These are phyloP conservation scores for Phaethornis superciliosus DNA, from an alignment of 2,113 vertebrate genomes.

Conservation along the genomic window DNA sequence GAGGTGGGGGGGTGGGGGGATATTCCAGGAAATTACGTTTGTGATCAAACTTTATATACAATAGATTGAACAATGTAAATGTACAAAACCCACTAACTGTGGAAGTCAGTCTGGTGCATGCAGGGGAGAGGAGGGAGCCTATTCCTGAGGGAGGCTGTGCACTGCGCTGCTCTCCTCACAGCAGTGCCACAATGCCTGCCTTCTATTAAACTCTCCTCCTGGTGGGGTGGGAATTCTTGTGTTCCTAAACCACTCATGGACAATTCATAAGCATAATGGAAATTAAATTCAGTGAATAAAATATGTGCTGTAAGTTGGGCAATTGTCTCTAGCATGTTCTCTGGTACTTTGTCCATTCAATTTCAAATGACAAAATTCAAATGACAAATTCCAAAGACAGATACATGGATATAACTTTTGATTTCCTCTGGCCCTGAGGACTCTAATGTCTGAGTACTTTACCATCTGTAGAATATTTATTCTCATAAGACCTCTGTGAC, in stretches of 20 bases:
- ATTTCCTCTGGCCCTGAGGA: slow-evolving; percentile 42
- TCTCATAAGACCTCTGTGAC: slow-evolving; percentile 15
- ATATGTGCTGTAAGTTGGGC: slow-evolving; percentile 16
- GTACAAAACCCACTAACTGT: neutral
- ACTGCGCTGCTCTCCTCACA: neutral
- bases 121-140: neutral
- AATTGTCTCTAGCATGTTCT: slow-evolving; percentile 15
- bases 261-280: slow-evolving; percentile 45
- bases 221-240: slow-evolving; percentile 24
- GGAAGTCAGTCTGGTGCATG: neutral
- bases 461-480: slow-evolving; percentile 50
- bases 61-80: neutral
- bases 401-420: slow-evolving; percentile 39
- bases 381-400: neutral
- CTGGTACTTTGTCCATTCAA: slow-evolving; percentile 29
- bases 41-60: neutral
- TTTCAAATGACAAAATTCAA: neutral
- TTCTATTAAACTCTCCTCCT: slow-evolving; percentile 10
- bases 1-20: neutral
- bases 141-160: neutral
- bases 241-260: neutral
- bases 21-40: neutral
- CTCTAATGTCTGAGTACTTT: slow-evolving; percentile 4
- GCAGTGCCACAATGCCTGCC: neutral
- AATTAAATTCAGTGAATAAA: slow-evolving; percentile 49